Conservation (phyloP, 2,797 vertebrate genomes). For the Micropoecilia bifurca region DNA sequence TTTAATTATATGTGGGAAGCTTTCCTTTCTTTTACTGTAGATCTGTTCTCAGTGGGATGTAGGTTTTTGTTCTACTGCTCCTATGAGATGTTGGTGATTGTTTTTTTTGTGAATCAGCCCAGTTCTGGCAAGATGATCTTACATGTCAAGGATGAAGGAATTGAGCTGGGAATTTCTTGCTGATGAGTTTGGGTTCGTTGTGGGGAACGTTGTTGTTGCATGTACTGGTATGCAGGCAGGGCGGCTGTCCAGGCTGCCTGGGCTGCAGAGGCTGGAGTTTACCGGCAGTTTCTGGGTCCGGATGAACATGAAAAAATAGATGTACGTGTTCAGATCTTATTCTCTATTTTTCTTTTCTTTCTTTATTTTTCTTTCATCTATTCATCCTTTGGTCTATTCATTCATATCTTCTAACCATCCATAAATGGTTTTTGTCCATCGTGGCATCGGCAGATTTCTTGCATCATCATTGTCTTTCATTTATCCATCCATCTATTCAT, state of each 20-base stretch:
- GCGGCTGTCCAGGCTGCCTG: neutral
- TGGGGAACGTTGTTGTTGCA: neutral
- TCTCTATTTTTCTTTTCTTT: no score
- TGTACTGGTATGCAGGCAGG: neutral
- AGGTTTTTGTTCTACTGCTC: neutral
- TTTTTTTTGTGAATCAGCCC: neutral
- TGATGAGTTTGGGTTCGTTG: neutral
- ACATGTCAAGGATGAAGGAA: neutral
- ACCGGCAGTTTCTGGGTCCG: neutral
- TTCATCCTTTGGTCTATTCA: no score
- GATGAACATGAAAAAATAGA: neutral
- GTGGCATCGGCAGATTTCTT: no score
- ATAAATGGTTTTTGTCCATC: no score
- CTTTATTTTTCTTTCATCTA: no score
- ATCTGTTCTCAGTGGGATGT: neutral
- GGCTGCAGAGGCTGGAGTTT: neutral
- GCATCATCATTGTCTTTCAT: no score
- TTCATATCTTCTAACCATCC: no score
- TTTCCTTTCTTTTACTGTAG: slow-evolving; percentile 4
- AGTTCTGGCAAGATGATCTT: neutral
- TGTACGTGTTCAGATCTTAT: neutral
- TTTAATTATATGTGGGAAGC: slow-evolving; percentile 14
- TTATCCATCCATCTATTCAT: no score
- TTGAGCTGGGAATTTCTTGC: neutral
- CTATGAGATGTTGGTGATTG: neutral